Conservation (phyloP, 2,113 vertebrate species). For the Mystacornis crossleyi region DNA sequence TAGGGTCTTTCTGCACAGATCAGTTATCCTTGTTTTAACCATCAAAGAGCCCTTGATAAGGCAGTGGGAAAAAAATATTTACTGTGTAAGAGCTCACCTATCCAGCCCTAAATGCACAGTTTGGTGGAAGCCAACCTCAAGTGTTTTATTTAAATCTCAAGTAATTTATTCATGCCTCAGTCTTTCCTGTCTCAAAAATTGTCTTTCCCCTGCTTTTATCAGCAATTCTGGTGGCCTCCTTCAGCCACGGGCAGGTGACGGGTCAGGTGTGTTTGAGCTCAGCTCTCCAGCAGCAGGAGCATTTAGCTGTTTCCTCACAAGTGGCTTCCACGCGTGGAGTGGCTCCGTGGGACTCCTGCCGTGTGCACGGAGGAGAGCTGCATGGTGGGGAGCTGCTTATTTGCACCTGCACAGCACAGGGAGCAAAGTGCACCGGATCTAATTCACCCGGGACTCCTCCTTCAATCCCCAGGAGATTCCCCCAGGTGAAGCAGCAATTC, state of each 20-base stretch:
- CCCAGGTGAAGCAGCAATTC: neutral
- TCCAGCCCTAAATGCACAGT: neutral
- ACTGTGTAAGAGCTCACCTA: neutral
- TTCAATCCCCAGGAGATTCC: neutral
- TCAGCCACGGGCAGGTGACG: neutral
- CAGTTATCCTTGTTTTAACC: neutral
- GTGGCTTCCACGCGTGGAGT: fast-evolving
- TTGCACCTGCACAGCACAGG: neutral
- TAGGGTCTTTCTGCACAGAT: neutral
- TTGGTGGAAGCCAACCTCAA: neutral
- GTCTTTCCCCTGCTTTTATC: neutral
- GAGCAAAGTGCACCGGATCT: neutral
- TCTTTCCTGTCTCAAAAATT: neutral
- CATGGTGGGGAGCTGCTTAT: neutral
- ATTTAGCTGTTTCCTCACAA: neutral
- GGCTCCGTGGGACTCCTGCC: fast-evolving
- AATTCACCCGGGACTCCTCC: neutral
- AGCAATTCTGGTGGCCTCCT: neutral
- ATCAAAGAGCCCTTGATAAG: neutral
- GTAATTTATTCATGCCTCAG: neutral
- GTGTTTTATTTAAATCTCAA: neutral
- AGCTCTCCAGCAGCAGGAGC: neutral
- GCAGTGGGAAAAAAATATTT: neutral
- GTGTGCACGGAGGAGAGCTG: neutral
- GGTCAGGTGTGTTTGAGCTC: neutral